Base-by-base conservation (phyloP, 2,888 invertebrate species). In the Theretra japonica region DNA sequence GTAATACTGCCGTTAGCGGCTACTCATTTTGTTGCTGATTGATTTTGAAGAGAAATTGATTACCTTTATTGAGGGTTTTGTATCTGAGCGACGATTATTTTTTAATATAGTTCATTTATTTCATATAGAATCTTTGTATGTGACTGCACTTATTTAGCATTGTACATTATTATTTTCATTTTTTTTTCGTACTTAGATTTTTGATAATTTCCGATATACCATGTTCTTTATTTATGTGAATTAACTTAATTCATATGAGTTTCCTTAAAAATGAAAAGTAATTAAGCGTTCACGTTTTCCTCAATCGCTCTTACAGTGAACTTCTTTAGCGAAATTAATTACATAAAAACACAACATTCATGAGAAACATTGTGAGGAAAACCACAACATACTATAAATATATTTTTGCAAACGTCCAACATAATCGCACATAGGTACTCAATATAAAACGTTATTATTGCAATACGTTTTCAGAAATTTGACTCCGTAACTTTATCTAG, bases 401-500 rank as follows among this genome's bases (percentile, higher is more conserved):
- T 21, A 15, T n/a, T 62, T 33, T 33, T 17, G 17, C 17, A 6
- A 53, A 53, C 48, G 23, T 48, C 23, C 5, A 62, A n/a, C 3
- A 41, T 6, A 25, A 17, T 15, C 41, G 48, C 17, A 65, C 65
- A 65, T 65, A 48, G 4, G 33, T 65, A 60, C 60, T 28, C 28
- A 65, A 62, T 62, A 62, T 33, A 21, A n/a, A 62, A 65, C 41
- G 3, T 33, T 33, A 41, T 65, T 48, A 30, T 65, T 48, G 65
- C 65, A 65, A 65, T 48, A 41, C 21, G n/a, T 17, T 48, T 23
- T 17, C 60, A 6, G 60, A 60, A 60, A 60, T 65, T 65, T 48
- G 65, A 48, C 41, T 48, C 48, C 41, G 41, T 48, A 65, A 65
- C 48, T 41, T 65, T 23, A 65, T 65, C 65, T 65, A 23, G 41